Percentiles rank a stretch among this genome's conserved stretches.
Evolutionary conservation across 2,888 invertebrate species (phyloP).

Genomic region (Unio delphinus): DNA sequence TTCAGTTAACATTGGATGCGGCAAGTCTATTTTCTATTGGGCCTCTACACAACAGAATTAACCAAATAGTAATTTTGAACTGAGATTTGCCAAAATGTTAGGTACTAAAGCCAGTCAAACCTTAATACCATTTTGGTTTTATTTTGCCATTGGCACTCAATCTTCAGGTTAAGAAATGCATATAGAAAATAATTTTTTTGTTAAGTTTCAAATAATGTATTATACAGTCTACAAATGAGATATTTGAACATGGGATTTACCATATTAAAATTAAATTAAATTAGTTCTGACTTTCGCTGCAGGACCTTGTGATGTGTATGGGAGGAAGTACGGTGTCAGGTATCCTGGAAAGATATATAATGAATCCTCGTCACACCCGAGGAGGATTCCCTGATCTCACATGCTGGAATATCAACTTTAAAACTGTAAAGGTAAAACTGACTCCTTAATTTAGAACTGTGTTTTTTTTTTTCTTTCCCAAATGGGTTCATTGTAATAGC

Average conservation of each 20-base stretch:
- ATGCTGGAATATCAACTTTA: conserved; percentile 80
- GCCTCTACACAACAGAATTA: too few relatives aligned
- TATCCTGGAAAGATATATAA: conserved; percentile 70
- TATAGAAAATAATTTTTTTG: background rate
- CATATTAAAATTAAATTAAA: background rate
- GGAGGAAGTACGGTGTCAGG: conserved; percentile 59
- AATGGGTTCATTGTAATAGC: too few relatives aligned
- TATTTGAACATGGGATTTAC: conserved; percentile 3
- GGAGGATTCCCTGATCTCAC: conserved; percentile 89
- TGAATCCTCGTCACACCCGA: conserved; percentile 77
- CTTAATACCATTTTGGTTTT: too few relatives aligned
- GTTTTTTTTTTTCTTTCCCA: too few relatives aligned
- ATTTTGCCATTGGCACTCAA: too few relatives aligned
- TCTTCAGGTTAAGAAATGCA: background rate
- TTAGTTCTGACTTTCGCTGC: conserved; percentile 2
- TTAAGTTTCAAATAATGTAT: too few relatives aligned
- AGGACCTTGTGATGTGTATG: conserved; percentile 66
- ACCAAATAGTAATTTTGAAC: too few relatives aligned
- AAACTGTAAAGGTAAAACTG: conserved; percentile 72
- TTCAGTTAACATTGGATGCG: too few relatives aligned
- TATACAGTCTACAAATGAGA: background rate
- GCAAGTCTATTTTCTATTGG: too few relatives aligned
- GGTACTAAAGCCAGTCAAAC: too few relatives aligned
- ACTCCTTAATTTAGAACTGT: too few relatives aligned
- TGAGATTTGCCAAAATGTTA: too few relatives aligned